Conservation (phyloP, 2,888 invertebrate genomes). For the Selenia dentaria region DNA sequence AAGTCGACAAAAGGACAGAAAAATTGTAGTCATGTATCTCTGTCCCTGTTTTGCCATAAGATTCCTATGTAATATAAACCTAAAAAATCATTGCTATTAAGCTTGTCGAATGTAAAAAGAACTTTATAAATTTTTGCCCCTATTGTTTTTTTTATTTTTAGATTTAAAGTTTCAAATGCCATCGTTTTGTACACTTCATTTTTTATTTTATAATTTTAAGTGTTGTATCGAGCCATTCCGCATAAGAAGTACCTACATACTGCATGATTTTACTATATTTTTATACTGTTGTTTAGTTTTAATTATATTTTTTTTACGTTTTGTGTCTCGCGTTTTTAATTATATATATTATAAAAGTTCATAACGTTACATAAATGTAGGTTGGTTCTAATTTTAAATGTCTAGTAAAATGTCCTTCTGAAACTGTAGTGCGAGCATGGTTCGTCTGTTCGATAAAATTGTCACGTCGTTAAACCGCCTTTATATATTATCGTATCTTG, state of each 20-base stretch:
- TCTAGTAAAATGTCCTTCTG: too few relatives aligned
- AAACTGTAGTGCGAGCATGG: too few relatives aligned
- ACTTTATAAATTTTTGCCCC: constrained; percentile 6
- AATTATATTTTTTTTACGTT: constrained; percentile 3
- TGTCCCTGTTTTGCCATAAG: constrained; percentile 10
- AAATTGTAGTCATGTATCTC: neutral
- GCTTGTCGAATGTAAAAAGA: constrained; percentile 20
- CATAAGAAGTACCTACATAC: constrained; percentile 18
- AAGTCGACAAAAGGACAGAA: too few relatives aligned
- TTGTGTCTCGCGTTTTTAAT: too few relatives aligned
- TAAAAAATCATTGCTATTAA: constrained; percentile 14
- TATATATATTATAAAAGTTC: too few relatives aligned
- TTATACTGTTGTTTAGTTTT: constrained; percentile 29
- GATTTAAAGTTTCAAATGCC: constrained; percentile 13
- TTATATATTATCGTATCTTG: too few relatives aligned
- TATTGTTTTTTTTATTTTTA: neutral
- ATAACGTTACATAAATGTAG: too few relatives aligned
- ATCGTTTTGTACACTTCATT: constrained; percentile 17
- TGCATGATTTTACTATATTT: constrained; percentile 17
- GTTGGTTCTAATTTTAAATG: too few relatives aligned
- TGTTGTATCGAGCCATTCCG: constrained; percentile 26
- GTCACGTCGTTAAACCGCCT: too few relatives aligned
- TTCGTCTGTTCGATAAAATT: too few relatives aligned
- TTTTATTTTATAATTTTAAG: constrained; percentile 8
- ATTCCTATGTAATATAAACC: constrained; percentile 18